A percentile compares a stretch with the other conserved stretches of the same genome.
These are phyloP conservation scores for Drosophila austrosaltans DNA, from an alignment of 2,888 invertebrate species.

Conservation along the genomic window DNA sequence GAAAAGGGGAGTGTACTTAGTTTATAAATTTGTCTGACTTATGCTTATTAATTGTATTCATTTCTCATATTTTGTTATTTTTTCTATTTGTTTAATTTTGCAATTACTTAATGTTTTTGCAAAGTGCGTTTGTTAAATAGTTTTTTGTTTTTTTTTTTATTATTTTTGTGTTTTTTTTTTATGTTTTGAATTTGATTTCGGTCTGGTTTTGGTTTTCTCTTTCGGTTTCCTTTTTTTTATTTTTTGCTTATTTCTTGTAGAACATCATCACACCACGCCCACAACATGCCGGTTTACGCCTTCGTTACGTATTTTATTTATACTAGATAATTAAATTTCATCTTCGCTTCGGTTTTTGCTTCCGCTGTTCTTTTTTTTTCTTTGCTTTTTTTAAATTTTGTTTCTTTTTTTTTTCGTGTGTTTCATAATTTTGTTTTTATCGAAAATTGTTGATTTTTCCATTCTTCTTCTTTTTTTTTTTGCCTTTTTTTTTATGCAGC, in stretches of 20 bases:
- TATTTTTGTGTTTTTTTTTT: constrained; percentile 49
- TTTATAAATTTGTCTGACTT: constrained; percentile 68
- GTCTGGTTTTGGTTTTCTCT: constrained; percentile 17
- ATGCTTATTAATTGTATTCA: constrained; percentile 65
- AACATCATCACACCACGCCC: constrained; percentile 33
- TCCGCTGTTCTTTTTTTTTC: constrained; percentile 21
- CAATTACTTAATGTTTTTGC: constrained; percentile 27
- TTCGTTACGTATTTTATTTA: constrained; percentile 44
- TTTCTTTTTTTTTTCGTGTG: background rate
- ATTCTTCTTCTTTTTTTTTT: constrained; percentile 25
- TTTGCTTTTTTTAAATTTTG: constrained; percentile 31
- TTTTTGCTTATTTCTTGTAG: background rate
- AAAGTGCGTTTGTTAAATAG: constrained; percentile 59
- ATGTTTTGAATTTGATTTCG: constrained; percentile 12
- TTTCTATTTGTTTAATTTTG: constrained; percentile 26
- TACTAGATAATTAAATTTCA: constrained; percentile 39
- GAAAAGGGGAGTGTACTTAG: constrained; percentile 64
- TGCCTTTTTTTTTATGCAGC: constrained; percentile 11
- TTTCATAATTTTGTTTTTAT: constrained; percentile 12
- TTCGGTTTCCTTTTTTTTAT: background rate
- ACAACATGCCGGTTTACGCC: constrained; percentile 40
- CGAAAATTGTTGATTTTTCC: constrained; percentile 12
- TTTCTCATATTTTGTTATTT: constrained; percentile 42
- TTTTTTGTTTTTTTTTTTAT: constrained; percentile 31
- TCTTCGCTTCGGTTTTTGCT: constrained; percentile 20